Evolutionary conservation across 2,797 vertebrate genomes (phyloP).

Genomic region (Acanthurus lineatus): DNA sequence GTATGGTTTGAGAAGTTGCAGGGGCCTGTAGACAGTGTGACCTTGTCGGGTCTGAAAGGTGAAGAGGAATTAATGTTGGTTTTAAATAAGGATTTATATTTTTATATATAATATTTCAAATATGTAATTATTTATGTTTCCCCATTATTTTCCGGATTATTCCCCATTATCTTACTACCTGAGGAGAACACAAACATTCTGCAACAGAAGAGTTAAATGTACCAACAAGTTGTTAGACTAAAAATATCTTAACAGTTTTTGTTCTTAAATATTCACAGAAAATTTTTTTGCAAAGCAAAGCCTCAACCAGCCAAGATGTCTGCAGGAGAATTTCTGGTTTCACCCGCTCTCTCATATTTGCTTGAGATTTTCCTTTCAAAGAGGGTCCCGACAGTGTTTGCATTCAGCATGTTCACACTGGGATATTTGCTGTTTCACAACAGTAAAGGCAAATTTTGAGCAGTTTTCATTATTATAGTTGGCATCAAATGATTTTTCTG

Average conservation of each 20-base stretch:
- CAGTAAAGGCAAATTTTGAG: slow-evolving; percentile 10
- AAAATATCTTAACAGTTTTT: too few relatives aligned
- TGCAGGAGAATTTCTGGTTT: slow-evolving; percentile 16
- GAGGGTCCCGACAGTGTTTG: slow-evolving; percentile 28
- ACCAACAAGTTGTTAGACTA: too few relatives aligned
- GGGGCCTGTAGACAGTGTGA: slow-evolving; percentile 62
- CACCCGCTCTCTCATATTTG: slow-evolving; percentile 21
- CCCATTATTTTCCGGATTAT: too few relatives aligned
- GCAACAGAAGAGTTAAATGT: too few relatives aligned
- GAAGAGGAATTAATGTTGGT: slow-evolving; percentile 15
- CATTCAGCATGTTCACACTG: slow-evolving; percentile 20
- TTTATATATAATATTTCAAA: too few relatives aligned
- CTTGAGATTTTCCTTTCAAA: slow-evolving; percentile 29
- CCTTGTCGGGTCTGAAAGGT: slow-evolving; percentile 47
- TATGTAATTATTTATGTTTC: too few relatives aligned
- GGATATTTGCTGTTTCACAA: slow-evolving; percentile 2
- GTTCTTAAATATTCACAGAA: slow-evolving; percentile 42
- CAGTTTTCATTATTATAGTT: not conserved
- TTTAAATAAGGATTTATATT: too few relatives aligned
- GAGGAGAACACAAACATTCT: too few relatives aligned
- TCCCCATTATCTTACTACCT: too few relatives aligned
- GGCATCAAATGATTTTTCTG: not conserved
- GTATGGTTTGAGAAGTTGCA: slow-evolving; percentile 69
- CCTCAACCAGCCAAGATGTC: slow-evolving; percentile 13
- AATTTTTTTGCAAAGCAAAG: slow-evolving; percentile 21